These are phyloP conservation scores for Pseudomyrmex gracilis DNA, from an alignment of 1,140 invertebrate species.

Conservation along the genomic window DNA sequence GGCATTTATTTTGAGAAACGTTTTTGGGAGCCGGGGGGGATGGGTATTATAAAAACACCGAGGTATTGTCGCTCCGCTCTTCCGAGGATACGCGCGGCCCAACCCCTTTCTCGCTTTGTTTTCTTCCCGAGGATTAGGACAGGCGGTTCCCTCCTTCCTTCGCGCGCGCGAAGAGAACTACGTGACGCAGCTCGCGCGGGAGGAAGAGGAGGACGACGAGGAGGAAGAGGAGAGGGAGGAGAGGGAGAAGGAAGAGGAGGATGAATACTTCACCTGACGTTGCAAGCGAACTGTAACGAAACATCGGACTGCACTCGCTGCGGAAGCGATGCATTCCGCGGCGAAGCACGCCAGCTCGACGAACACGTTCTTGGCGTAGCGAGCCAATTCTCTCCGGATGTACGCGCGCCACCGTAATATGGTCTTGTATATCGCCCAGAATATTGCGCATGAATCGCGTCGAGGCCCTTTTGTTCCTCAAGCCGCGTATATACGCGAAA, in stretches of 20 bases:
- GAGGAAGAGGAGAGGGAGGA: no score
- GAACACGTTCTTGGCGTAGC: conserved; percentile 53
- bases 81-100: conserved; percentile 34
- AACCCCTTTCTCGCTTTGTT: conserved; percentile 53
- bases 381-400: conserved; percentile 52
- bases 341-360: conserved; percentile 40
- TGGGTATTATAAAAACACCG: conserved; percentile 47
- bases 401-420: conserved; percentile 49
- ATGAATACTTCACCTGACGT: conserved; percentile 63
- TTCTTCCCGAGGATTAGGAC: conserved; percentile 37
- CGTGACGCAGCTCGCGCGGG: conserved; percentile 28
- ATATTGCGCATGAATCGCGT: conserved; percentile 56
- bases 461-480: conserved; percentile 51
- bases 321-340: conserved; percentile 67
- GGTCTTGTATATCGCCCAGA: conserved; percentile 57
- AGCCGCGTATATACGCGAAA: conserved; percentile 37
- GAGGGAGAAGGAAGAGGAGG: background rate
- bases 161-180: conserved; percentile 1
- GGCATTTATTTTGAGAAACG: conserved; percentile 54
- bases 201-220: no score
- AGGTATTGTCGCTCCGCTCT: conserved; percentile 34
- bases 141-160: background rate
- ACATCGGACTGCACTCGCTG: conserved; percentile 69
- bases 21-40: background rate
- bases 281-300: conserved; percentile 66